A percentile compares a stretch with the other conserved stretches of the same genome.
Conservation (phyloP, 2,797 vertebrate genomes). For the Acestrorhynchus altus region DNA sequence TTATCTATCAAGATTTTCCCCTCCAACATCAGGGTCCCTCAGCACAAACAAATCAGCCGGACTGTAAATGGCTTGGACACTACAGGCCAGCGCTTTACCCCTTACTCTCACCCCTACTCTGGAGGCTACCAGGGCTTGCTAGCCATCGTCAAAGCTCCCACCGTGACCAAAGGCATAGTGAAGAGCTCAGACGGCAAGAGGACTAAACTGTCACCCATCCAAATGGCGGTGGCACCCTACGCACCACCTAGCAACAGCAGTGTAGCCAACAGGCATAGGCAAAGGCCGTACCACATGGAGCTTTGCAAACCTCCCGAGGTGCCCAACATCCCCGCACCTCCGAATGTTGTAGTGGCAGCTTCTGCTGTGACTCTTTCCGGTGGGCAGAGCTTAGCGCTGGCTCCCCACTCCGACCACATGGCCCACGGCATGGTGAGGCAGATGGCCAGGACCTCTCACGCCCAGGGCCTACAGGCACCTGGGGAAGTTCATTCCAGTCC, state of each 20-base stretch:
- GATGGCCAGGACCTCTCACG: constrained; percentile 85
- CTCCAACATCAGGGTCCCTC: constrained; percentile 92
- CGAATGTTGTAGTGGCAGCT: constrained; percentile 78
- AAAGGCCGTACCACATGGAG: constrained; percentile 78
- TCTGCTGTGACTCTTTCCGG: constrained; percentile 80
- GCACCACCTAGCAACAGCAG: constrained; percentile 85
- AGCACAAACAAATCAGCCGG: constrained; percentile 95
- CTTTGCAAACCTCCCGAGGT: constrained; percentile 86
- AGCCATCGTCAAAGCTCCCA: constrained; percentile 84
- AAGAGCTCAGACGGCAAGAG: constrained; percentile 92
- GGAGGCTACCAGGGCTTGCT: constrained; percentile 89
- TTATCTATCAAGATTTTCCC: constrained; percentile 98
- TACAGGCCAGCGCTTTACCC: constrained; percentile 86
- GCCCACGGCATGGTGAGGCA: constrained; percentile 94
- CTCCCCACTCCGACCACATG: constrained; percentile 85
- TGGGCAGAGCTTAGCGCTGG: constrained; percentile 80
- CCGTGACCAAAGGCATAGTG: constrained; percentile 80
- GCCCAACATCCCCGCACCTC: constrained; percentile 76
- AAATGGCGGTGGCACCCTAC: constrained; percentile 86
- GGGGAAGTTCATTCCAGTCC: constrained; percentile 87
- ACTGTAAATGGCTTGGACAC: constrained; percentile 96
- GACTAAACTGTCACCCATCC: constrained; percentile 89
- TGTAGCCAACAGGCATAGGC: constrained; percentile 81
- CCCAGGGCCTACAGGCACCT: constrained; percentile 80
- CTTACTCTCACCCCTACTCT: constrained; percentile 82